These are phyloP conservation scores for Zosterops pallidus DNA, from an alignment of 2,113 vertebrate species.

Conservation along the genomic window DNA sequence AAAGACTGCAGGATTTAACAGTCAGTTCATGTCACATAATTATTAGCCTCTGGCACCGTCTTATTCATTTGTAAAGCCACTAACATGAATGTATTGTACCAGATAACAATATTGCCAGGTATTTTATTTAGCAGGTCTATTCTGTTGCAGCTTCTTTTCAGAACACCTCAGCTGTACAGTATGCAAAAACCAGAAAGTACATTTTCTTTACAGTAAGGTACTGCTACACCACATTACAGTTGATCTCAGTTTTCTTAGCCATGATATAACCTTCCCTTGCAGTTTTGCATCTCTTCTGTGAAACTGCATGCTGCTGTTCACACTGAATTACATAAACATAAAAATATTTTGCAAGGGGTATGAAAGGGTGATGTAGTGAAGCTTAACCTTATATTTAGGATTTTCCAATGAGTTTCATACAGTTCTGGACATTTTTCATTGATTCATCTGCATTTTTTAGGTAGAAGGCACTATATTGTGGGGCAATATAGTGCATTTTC, in stretches of 20 bases:
- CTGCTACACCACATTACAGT: not conserved
- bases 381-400: not conserved
- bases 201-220: not conserved
- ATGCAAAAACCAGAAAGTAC: not conserved
- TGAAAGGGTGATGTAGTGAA: not conserved
- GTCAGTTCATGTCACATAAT: constrained; percentile 46
- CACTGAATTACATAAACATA: not conserved
- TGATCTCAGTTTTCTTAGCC: not conserved
- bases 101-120: constrained; percentile 37
- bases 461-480: not conserved
- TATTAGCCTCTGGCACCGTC: constrained; percentile 40
- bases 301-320: not conserved
- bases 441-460: not conserved
- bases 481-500: too few species aligned
- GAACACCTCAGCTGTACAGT: not conserved
- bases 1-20: constrained; percentile 47
- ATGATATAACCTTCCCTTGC: not conserved
- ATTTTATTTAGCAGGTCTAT: constrained; percentile 41
- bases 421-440: not conserved
- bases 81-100: constrained; percentile 24
- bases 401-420: not conserved
- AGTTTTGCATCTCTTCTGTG: not conserved
- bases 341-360: not conserved
- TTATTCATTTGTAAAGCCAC: constrained; percentile 49
- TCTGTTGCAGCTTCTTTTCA: constrained; percentile 20